Percentiles rank a stretch among this genome's conserved stretches.
Conservation (phyloP, 64 coral and sea anemone genomes). For the Catalaphyllia jardinei region DNA sequence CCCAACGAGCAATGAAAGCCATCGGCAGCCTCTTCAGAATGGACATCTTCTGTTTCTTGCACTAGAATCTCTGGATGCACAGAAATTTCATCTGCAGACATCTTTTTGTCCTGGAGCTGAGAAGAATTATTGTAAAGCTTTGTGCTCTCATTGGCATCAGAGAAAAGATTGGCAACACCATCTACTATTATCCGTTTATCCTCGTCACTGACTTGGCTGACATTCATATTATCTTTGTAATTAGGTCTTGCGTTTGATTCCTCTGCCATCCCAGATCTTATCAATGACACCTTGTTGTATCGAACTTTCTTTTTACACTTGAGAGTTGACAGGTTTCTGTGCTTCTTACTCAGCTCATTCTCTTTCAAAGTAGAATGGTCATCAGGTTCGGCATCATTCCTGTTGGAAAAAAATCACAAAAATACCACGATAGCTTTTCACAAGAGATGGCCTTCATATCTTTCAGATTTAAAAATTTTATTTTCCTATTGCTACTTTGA, state of each 20-base stretch:
- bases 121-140: slow-evolving; percentile 23
- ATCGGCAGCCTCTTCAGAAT: not conserved
- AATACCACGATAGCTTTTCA: not conserved
- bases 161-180: not conserved
- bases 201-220: not conserved
- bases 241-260: not conserved
- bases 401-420: not conserved
- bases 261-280: not conserved
- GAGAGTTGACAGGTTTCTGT: slow-evolving; percentile 33
- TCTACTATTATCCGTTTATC: not conserved
- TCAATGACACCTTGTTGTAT: slow-evolving; percentile 30
- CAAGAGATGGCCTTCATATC: no score
- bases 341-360: not conserved
- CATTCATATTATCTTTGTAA: not conserved
- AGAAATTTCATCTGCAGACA: not conserved
- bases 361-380: slow-evolving; percentile 1
- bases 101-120: not conserved
- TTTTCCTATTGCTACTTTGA: no score
- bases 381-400: not conserved
- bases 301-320: slow-evolving; percentile 49
- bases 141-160: slow-evolving; percentile 38
- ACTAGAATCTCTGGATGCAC: not conserved
- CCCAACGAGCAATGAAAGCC: not conserved
- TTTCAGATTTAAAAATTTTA: no score
- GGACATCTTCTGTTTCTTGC: slow-evolving; percentile 19